Conservation (phyloP, 2,113 vertebrate genomes). For the Hemiprocne comata region DNA sequence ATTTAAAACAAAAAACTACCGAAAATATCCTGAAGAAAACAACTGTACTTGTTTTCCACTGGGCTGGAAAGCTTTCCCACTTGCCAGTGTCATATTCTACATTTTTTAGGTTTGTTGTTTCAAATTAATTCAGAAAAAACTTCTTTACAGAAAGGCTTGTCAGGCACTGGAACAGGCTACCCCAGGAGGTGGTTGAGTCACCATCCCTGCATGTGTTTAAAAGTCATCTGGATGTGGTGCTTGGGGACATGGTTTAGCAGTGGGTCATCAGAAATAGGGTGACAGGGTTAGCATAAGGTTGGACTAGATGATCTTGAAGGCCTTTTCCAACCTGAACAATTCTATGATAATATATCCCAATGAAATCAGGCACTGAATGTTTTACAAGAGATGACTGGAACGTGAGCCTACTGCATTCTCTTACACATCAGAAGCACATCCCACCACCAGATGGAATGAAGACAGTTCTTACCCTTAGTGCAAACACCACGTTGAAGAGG, state of each 20-base stretch:
- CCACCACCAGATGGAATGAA: not conserved
- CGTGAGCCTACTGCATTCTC: not conserved
- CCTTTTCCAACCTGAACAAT: too few relatives aligned
- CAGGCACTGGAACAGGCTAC: too few relatives aligned
- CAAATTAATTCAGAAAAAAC: too few relatives aligned
- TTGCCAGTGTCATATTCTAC: not conserved
- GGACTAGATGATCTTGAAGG: too few relatives aligned
- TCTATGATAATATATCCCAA: not conserved
- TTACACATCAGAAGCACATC: not conserved
- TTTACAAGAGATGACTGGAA: not conserved
- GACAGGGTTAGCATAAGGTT: too few relatives aligned
- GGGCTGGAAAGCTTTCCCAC: not conserved
- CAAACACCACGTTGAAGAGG: slow-evolving; percentile 97
- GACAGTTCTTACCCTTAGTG: slow-evolving; percentile 86
- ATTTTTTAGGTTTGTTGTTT: not conserved
- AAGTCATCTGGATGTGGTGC: too few relatives aligned
- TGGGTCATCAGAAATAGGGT: too few relatives aligned
- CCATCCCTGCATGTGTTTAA: too few relatives aligned
- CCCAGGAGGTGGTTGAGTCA: too few relatives aligned
- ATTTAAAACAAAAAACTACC: not conserved
- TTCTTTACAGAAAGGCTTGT: too few relatives aligned
- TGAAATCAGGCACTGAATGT: not conserved
- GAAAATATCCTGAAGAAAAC: not conserved
- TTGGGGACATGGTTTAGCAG: too few relatives aligned
- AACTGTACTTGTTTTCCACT: not conserved